Evolutionary conservation across 2,888 invertebrate genomes (phyloP).

Genomic region (Ectemnius cavifrons): DNA sequence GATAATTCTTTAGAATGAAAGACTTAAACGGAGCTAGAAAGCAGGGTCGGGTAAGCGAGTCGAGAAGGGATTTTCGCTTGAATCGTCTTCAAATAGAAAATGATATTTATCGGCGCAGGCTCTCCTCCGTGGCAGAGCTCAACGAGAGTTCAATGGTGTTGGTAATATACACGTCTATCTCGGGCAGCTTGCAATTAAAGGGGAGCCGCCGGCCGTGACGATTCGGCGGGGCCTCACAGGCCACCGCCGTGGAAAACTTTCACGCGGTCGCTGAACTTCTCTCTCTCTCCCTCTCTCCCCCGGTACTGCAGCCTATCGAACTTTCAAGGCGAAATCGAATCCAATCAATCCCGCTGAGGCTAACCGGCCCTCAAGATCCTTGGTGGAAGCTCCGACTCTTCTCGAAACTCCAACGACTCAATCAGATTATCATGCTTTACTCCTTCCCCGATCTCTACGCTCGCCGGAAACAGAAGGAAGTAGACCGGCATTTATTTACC

Average conservation of each 20-base stretch:
- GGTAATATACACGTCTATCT: neutral
- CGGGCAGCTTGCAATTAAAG: constrained; percentile 2
- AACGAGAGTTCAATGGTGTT: neutral
- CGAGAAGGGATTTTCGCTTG: neutral
- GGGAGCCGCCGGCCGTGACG: constrained; percentile 1
- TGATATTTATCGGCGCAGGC: neutral
- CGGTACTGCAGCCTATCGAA: neutral
- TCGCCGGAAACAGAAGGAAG: neutral
- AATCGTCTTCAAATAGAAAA: neutral
- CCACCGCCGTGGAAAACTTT: constrained; percentile 5
- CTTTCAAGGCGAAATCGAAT: constrained; percentile 6
- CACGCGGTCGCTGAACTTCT: constrained; percentile 2
- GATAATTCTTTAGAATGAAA: no score
- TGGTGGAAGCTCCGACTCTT: neutral
- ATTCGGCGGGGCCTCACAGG: neutral
- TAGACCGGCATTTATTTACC: constrained; percentile 4
- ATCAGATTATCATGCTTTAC: no score
- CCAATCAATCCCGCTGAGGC: neutral
- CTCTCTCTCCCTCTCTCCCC: neutral
- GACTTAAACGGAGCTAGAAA: neutral
- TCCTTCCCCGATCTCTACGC: no score
- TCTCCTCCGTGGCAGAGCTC: neutral
- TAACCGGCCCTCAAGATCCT: neutral
- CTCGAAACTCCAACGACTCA: neutral
- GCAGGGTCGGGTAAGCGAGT: neutral